Base-by-base conservation (phyloP, 2,113 vertebrate species). In the Merops nubicus region DNA sequence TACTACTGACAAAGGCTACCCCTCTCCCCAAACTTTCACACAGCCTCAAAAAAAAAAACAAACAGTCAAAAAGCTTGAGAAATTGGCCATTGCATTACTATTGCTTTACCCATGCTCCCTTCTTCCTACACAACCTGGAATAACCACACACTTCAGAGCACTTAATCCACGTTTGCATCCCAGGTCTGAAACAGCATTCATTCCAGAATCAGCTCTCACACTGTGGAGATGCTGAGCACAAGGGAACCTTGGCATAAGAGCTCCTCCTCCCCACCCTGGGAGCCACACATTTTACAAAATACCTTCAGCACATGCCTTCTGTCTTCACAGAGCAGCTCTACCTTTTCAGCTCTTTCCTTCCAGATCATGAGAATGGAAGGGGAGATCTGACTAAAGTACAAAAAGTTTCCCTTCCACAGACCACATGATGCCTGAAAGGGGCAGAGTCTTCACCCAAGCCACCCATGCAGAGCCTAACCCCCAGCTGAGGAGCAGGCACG, bases 51-150 rank as follows among this genome's bases (percentile, higher is more conserved):
- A 88, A 36, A 88, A 42, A 56, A 31, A 16, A 36, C 9, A n/a
- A 11, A 26, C 26, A 25, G 34, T 21, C 42, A 36, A 47, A 74
- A 50, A 38, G 6, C 25, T 22, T 25, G 12, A 84, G 43, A 85
- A 63, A 43, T 42, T 14, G 59, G 33, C 47, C 26, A 14, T 48
- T 29, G n/a, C n/a, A n/a, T n/a, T n/a, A n/a, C 20, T 1, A 0
- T 43, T 53, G n/a, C 22, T 64, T 69, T 45, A 45, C 26, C 6
- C 12, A 1, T 18, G 45, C 29, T 68, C 42, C 20, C 42, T 64
- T 67, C 79, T 40, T 25, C 42, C 14, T 34, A 5, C 0, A 1
- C 48, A 1, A 5, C 13, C 48, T 0, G 0, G 8, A 89, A 76
- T 50, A 77, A n/a, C 64, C 8, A 1, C 19, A n/a, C 0, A 4